Evolutionary conservation across 2,113 vertebrate genomes (phyloP).

Genomic region (Varanus komodoensis): DNA sequence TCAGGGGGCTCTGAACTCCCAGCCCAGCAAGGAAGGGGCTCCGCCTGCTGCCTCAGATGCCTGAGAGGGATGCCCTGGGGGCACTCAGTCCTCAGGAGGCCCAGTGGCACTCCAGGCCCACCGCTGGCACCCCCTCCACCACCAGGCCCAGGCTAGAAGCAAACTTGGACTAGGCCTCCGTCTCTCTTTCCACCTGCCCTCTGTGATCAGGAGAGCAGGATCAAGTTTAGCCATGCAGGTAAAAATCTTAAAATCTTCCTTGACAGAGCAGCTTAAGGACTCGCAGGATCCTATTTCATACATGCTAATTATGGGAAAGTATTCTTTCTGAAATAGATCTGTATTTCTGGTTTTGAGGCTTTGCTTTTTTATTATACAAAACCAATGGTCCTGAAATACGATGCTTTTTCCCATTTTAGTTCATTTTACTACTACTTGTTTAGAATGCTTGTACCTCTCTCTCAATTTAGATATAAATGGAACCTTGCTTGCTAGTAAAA

Average conservation of each 20-base stretch:
- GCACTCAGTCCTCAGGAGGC: not conserved
- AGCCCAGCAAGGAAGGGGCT: not conserved
- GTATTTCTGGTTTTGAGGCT: conserved; percentile 54
- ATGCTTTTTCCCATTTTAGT: conserved; percentile 47
- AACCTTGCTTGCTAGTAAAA: conserved; percentile 73
- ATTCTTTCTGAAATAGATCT: conserved; percentile 15
- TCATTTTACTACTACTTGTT: conserved; percentile 34
- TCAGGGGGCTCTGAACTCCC: not conserved
- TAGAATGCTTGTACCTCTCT: conserved; percentile 58
- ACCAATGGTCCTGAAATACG: conserved; percentile 47
- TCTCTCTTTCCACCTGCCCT: not conserved
- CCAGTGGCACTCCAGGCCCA: no score
- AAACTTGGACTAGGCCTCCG: not conserved
- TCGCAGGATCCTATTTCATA: not conserved
- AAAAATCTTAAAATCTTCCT: not conserved
- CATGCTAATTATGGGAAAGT: not conserved
- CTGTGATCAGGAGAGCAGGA: not conserved
- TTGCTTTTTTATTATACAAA: conserved; percentile 65
- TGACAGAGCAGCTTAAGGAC: not conserved
- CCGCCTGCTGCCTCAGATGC: not conserved
- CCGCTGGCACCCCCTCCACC: no score
- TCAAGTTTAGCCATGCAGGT: not conserved
- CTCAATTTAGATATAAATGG: conserved; percentile 72
- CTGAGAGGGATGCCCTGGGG: no score
- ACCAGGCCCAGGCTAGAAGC: not conserved